Conservation (phyloP, 2,888 invertebrate species). For the Drosophila neoperkinsi region DNA sequence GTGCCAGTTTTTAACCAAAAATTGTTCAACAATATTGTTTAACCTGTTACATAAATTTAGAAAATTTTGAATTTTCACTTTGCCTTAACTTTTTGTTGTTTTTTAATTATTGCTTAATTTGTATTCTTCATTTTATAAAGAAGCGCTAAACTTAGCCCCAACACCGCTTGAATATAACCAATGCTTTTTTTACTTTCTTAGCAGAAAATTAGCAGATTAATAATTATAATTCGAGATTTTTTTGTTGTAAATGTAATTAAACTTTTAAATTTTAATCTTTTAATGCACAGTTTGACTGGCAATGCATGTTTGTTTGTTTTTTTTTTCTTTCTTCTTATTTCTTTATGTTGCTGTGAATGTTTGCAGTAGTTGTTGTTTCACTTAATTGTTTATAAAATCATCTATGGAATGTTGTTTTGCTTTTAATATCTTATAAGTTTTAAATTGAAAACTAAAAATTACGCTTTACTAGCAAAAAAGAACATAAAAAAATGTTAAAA, state of each 20-base stretch:
- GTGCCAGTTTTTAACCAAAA: conserved; percentile 62
- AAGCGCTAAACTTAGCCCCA: conserved; percentile 74
- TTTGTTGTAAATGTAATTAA: conserved; percentile 25
- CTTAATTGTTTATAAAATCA: conserved; percentile 69
- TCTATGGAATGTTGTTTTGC: conserved; percentile 62
- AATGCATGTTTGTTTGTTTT: conserved; percentile 30
- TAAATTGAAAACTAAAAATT: conserved; percentile 54
- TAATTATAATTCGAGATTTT: conserved; percentile 73
- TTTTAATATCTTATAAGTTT: conserved; percentile 30
- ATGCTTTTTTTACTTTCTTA: conserved; percentile 46
- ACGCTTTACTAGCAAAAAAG: conserved; percentile 53
- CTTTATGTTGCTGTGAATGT: conserved; percentile 65
- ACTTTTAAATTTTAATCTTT: conserved; percentile 23
- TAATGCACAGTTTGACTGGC: conserved; percentile 70
- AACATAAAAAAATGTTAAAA: conserved; percentile 45
- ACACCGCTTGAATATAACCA: conserved; percentile 73
- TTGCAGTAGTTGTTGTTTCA: conserved; percentile 53
- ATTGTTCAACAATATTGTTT: conserved; percentile 74
- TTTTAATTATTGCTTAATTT: conserved; percentile 36
- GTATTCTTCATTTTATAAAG: conserved; percentile 76
- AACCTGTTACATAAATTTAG: conserved; percentile 21
- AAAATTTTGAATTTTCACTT: conserved; percentile 73
- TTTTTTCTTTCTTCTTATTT: conserved; percentile 19
- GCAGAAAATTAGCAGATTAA: conserved; percentile 51
- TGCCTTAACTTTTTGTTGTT: conserved; percentile 29